Conservation (phyloP, 1,140 invertebrate genomes). For the Ceratina calcarata region DNA sequence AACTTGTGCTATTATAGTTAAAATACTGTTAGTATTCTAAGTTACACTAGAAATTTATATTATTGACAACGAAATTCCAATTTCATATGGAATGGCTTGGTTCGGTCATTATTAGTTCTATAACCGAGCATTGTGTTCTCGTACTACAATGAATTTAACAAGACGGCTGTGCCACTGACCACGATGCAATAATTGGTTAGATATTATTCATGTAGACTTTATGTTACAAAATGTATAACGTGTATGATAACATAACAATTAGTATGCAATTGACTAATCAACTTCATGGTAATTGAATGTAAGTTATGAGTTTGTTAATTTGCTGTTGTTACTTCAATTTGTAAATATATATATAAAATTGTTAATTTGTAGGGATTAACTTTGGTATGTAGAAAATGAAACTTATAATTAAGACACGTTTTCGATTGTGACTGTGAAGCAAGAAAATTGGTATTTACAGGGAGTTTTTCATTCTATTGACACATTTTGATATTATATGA, state of each 20-base stretch:
- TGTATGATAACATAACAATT: background rate
- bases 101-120: background rate
- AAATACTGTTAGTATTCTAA: background rate
- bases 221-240: background rate
- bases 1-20: too few relatives aligned
- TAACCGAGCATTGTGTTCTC: background rate
- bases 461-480: too few relatives aligned
- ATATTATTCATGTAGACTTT: background rate
- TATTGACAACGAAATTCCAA: background rate
- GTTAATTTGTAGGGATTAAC: too few relatives aligned
- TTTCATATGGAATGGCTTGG: background rate
- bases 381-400: too few relatives aligned
- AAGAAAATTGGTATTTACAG: too few relatives aligned
- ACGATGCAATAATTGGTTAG: background rate
- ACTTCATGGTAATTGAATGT: background rate
- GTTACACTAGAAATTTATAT: background rate
- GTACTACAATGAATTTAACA: background rate
- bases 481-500: too few relatives aligned
- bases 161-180: background rate
- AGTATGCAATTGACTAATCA: too few relatives aligned
- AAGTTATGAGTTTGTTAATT: too few relatives aligned
- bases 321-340: too few relatives aligned
- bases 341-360: too few relatives aligned
- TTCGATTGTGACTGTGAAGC: too few relatives aligned
- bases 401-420: too few relatives aligned